Evolutionary conservation across 2,113 vertebrate species (phyloP), one percentile per base, ranked within the genome.

Genomic region (Solea senegalensis): DNA sequence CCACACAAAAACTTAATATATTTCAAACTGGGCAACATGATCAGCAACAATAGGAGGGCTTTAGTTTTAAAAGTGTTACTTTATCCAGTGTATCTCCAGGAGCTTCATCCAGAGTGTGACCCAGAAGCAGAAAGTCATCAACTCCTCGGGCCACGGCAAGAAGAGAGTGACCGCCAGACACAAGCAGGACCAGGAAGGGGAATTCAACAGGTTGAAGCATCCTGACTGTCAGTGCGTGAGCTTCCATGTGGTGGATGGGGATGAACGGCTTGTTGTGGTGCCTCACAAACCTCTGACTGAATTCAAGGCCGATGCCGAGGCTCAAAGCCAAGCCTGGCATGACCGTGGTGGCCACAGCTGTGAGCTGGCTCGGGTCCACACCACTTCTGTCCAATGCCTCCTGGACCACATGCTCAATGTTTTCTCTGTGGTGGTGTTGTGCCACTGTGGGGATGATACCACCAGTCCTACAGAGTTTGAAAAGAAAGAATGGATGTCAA

Each of bases 211-310:
- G 84, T 6, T 95, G 89, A 0, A 94, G 94, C 87, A 99, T 93
- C 63, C 97, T 92, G 75, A 95, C 46, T 1, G 96, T 99, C 43
- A 99, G 92, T 0, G 98, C 97, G 0, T 99, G 98, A 8, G 98
- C 98, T 65, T 99, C 98, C 98, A 99, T 99, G 83, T 99, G 98
- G 71, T 99, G 98, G 60, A 99, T 94, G 52, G 98, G 98, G 66
- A 99, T 98, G 84, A 99, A 99, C 0, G 94, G 95, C 77, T 93
- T 97, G 74, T 92, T 73, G 66, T 95, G 87, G 46, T 52, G 84
- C 26, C 69, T 84, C 41, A 96, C 95, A 61, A 99, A 83, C 69
- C 68, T 79, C 65, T 65, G 58, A 73, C 95, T 98, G 91, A 96
- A 97, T 9, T 91, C 76, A 28, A 99, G 89, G 3, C 97, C 98